Base-by-base conservation (phyloP, 2,888 invertebrate genomes). In the Callyntrura guangdongensis region DNA sequence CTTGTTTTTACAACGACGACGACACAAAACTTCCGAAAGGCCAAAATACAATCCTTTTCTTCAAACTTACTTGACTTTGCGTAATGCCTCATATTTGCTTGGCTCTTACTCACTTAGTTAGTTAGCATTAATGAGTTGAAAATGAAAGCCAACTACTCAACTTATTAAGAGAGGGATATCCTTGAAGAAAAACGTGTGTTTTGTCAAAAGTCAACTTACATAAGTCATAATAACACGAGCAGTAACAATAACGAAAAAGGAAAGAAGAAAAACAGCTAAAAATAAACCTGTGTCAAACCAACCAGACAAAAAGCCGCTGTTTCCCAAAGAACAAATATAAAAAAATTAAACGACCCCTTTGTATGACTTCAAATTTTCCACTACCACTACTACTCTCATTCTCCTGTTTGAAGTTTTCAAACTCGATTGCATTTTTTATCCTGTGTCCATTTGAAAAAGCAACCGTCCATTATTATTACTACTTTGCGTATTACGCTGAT, bases 11-110 rank as follows among this genome's bases (percentile, higher is more conserved):
- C 36, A 6, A 36, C 36, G 36, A 36, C 36, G 36, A 36, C 6
- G 61, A 22, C 11, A 61, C 5, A n/a, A 61, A 14, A 61, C 61
- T 61, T 61, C 61, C 61, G 61, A 61, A 22, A 61, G 61, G 22
- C 17, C 59, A 17, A 5, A 1, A 22, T 6, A 22, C 8, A 61
- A 22, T 61, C 1, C 53, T 61, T 61, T 22, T 61, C 61, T 22
- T 61, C 8, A 20, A 36, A 36, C 36, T 36, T 36, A 2, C 6
- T 36, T 36, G n/a, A n/a, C 6, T 36, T 36, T 36, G 2, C 2
- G 36, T 36, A 36, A 36, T 36, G 36, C 36, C 36, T 36, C 36
- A 6, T 36, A n/a, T 36, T 36, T 36, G 36, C 36, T 36, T 59
- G 17, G 4, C 22, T 61, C 61, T 22, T n/a, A n/a, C 61, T 61